Conservation (phyloP, 2,888 invertebrate genomes). For the Apantesis nais region DNA sequence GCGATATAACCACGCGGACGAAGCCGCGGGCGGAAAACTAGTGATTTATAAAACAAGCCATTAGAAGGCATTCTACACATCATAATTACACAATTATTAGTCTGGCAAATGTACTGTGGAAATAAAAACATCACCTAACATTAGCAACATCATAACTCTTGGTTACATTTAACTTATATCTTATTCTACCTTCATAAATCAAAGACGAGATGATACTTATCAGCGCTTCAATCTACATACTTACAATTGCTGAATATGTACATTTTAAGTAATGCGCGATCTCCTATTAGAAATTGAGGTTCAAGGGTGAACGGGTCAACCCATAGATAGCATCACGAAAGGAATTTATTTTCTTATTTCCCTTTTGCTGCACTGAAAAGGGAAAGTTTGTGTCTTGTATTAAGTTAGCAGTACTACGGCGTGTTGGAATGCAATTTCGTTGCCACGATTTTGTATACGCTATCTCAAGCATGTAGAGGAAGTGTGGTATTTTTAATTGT, state of each 20-base stretch:
- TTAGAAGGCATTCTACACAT: background rate
- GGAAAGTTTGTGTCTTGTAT: conserved; percentile 42
- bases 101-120: background rate
- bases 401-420: conserved; percentile 8
- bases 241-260: conserved; percentile 42
- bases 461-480: conserved; percentile 28
- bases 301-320: conserved; percentile 56
- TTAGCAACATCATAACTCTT: conserved; percentile 26
- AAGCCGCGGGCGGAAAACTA: too few relatives aligned
- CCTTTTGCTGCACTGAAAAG: conserved; percentile 42
- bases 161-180: conserved; percentile 27
- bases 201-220: conserved; percentile 36
- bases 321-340: conserved; percentile 33
- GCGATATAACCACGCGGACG: too few relatives aligned
- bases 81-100: background rate
- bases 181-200: conserved; percentile 37
- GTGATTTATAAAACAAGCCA: background rate
- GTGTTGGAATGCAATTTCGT: conserved; percentile 37
- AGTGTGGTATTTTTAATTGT: conserved; percentile 36
- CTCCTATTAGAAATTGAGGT: conserved; percentile 61
- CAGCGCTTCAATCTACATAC: conserved; percentile 34
- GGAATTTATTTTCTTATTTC: conserved; percentile 44
- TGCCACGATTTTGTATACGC: conserved; percentile 22
- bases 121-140: conserved; percentile 10
- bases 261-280: conserved; percentile 48